Evolutionary conservation across 2,113 vertebrate species (phyloP).

Genomic region (Acrocephalus kingi): DNA sequence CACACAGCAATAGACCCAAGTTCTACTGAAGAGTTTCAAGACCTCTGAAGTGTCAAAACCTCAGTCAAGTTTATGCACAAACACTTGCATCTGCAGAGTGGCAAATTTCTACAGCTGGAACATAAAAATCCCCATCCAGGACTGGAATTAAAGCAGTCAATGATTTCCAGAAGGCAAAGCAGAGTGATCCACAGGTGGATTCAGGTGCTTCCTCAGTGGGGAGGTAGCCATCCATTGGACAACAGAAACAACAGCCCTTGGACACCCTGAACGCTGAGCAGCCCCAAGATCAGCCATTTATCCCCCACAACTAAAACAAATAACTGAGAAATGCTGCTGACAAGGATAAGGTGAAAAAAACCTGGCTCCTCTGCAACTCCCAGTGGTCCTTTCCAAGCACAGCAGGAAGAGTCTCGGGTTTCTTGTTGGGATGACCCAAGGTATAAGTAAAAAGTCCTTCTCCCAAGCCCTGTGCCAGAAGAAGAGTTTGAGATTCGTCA

Average conservation of each 20-base stretch:
- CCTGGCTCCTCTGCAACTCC: accelerated
- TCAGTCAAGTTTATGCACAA: neutral
- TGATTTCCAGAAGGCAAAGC: neutral
- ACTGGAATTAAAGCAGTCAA: neutral
- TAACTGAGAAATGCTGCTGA: neutral
- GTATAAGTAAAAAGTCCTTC: too few relatives aligned
- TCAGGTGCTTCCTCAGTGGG: neutral
- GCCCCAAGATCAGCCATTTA: neutral
- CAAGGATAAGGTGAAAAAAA: neutral
- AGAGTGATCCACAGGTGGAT: neutral
- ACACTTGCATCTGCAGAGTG: neutral
- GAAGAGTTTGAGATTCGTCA: too few relatives aligned
- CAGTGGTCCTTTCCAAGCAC: neutral
- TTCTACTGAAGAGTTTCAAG: neutral
- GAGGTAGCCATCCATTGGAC: neutral
- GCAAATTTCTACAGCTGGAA: neutral
- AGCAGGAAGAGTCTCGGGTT: neutral
- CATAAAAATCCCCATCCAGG: neutral
- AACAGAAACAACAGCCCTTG: neutral
- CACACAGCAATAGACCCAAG: neutral
- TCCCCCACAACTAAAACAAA: neutral
- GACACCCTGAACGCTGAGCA: neutral
- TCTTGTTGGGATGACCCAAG: too few relatives aligned
- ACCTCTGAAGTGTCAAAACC: neutral
- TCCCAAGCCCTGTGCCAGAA: too few relatives aligned